Evolutionary conservation across 2,888 invertebrate genomes (phyloP), one percentile per base, ranked within the genome.

Genomic region (Pelosia muscerda): DNA sequence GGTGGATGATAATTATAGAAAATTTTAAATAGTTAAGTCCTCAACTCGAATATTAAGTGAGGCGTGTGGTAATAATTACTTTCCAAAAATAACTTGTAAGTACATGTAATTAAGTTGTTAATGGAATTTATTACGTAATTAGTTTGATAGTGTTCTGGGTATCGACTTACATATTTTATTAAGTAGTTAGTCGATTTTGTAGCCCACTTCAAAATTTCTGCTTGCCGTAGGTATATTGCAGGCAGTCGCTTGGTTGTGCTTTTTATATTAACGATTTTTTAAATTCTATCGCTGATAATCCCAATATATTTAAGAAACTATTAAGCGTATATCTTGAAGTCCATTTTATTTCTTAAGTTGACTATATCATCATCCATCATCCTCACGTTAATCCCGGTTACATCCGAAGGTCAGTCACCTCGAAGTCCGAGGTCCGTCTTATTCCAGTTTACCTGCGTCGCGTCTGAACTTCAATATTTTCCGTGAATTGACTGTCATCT

Each of bases 1-100:
- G 53, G 31, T 34, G 22, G 28, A 62, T 62, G 60, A n/a, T n/a
- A n/a, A n/a, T 60, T 34, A 9, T 49, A 42, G 55, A 57, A 60
- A 64, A 60, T 25, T 67, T 67, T 38, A 34, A 68, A 56, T 60
- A 42, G 38, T 57, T n/a, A 55, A 66, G 61, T 53, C 62, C 62
- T 38, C 19, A 34, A 61, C 58, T 62, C 15, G 55, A 57, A 57
- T 66, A 31, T 49, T 53, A 67, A 58, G 22, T 28, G n/a, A 22
- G 15, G 15, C 31, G 49, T 53, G 53, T 53, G 31, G 25, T 55
- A 25, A 55, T n/a, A n/a, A n/a, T n/a, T n/a, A n/a, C n/a, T n/a
- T n/a, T n/a, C n/a, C n/a, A n/a, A n/a, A n/a, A n/a, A n/a, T n/a
- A n/a, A 38, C 15, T 15, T 6, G 54, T 54, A 23, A 13, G 13